Evolutionary conservation across 2,797 vertebrate species (phyloP).

Genomic region (Steatocranus sp.): DNA sequence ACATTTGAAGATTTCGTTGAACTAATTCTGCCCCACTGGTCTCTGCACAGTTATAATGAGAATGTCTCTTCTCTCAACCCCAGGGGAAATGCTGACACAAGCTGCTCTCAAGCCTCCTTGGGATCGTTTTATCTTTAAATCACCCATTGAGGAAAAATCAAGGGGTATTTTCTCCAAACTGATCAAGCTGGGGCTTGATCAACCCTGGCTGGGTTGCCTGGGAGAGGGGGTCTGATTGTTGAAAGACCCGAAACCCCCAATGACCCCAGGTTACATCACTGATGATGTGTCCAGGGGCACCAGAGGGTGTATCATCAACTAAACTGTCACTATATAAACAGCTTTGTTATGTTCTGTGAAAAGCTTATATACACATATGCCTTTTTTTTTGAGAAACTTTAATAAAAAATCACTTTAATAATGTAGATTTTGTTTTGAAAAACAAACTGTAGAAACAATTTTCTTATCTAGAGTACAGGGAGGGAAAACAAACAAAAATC

Average conservation of each 20-base stretch:
- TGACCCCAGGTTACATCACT: background rate
- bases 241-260: background rate
- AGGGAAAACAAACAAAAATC: background rate
- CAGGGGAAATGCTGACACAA: conserved; percentile 23
- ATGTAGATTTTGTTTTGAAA: background rate
- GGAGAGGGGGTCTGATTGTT: background rate
- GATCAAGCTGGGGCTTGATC: background rate
- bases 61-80: conserved; percentile 9
- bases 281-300: background rate
- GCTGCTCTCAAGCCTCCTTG: background rate
- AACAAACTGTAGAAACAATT: background rate
- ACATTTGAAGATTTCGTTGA: background rate
- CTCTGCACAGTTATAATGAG: background rate
- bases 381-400: background rate
- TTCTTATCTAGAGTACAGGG: background rate
- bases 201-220: background rate
- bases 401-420: background rate
- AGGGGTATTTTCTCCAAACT: background rate
- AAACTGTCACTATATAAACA: background rate
- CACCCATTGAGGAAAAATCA: background rate
- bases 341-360: background rate
- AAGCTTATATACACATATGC: background rate
- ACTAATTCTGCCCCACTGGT: conserved; percentile 7
- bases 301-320: background rate
- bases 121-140: background rate